Percentiles rank a stretch among this genome's conserved stretches.
Evolutionary conservation across 2,888 invertebrate genomes (phyloP).

Genomic region (Heteropelma amictum): DNA sequence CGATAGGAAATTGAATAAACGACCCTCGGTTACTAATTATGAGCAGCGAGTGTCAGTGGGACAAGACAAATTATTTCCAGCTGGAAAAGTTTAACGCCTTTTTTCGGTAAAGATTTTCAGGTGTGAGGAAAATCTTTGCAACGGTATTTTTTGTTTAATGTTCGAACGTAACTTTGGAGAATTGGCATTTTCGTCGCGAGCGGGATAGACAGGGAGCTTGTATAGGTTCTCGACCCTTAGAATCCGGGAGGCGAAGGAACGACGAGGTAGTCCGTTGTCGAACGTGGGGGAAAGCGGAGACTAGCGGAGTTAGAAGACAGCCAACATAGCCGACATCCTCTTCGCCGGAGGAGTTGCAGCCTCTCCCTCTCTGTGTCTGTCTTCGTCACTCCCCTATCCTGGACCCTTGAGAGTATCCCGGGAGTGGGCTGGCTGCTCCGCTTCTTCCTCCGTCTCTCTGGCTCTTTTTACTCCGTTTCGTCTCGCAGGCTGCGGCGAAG

Average conservation of each 20-base stretch:
- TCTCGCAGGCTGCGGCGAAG: constrained; percentile 49
- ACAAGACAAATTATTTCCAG: too few species aligned
- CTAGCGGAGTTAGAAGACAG: constrained; percentile 23
- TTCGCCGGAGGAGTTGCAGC: constrained; percentile 41
- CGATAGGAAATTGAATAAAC: too few species aligned
- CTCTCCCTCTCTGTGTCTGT: constrained; percentile 34
- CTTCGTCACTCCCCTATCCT: constrained; percentile 39
- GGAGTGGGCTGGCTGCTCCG: constrained; percentile 53
- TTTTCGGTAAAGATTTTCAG: not conserved
- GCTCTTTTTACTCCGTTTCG: constrained; percentile 35
- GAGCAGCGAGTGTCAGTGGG: too few species aligned
- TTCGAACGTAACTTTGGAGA: too few species aligned
- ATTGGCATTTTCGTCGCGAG: too few species aligned
- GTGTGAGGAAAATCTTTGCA: not conserved
- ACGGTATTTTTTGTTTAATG: not conserved
- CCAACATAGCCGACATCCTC: constrained; percentile 42
- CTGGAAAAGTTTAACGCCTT: not conserved
- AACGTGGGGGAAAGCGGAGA: constrained; percentile 12
- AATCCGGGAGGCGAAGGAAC: constrained; percentile 15
- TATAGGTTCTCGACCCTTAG: constrained; percentile 7
- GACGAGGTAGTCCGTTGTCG: constrained; percentile 25
- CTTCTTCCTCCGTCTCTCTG: constrained; percentile 1
- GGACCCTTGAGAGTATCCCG: constrained; percentile 51
- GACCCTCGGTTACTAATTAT: too few species aligned
- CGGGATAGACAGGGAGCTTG: too few species aligned